phyloP scores from a whole-genome alignment of 2,797 vertebrate species.

The Anguilla megastoma region DNA sequence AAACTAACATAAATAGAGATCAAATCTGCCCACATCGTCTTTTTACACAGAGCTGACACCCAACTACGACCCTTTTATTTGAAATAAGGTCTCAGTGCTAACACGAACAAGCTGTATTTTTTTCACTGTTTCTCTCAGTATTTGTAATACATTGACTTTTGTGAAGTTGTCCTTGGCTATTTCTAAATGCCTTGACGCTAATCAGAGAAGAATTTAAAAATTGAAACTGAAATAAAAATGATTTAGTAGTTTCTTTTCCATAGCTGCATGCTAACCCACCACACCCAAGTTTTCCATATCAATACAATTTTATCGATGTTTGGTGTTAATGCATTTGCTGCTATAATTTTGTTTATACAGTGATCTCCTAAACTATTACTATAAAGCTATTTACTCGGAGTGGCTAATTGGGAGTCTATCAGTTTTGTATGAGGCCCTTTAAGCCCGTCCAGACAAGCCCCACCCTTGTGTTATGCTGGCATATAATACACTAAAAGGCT shows the following conservation, averaged over 20 bases:
- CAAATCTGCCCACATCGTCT: not conserved
- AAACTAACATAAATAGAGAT: constrained; percentile 14
- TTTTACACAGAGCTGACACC: not conserved
- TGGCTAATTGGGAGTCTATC: too few species aligned
- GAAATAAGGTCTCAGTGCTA: not conserved
- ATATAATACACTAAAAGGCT: not conserved
- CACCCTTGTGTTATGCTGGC: not conserved
- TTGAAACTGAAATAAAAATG: not conserved
- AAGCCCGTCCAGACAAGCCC: not conserved
- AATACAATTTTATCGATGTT: not conserved
- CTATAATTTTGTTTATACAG: not conserved
- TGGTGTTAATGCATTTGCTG: not conserved
- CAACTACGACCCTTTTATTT: not conserved
- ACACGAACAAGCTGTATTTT: not conserved
- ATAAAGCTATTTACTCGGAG: too few species aligned
- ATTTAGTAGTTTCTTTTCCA: not conserved
- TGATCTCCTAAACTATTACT: not conserved
- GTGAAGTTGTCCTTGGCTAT: not conserved
- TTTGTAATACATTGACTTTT: not conserved
- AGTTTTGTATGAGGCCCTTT: too few species aligned
- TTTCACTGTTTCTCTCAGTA: not conserved
- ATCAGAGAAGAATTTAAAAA: not conserved
- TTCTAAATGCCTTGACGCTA: not conserved
- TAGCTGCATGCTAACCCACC: not conserved
- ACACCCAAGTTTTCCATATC: not conserved